Conservation (phyloP, 2,113 vertebrate species). For the Zapornia atra region DNA sequence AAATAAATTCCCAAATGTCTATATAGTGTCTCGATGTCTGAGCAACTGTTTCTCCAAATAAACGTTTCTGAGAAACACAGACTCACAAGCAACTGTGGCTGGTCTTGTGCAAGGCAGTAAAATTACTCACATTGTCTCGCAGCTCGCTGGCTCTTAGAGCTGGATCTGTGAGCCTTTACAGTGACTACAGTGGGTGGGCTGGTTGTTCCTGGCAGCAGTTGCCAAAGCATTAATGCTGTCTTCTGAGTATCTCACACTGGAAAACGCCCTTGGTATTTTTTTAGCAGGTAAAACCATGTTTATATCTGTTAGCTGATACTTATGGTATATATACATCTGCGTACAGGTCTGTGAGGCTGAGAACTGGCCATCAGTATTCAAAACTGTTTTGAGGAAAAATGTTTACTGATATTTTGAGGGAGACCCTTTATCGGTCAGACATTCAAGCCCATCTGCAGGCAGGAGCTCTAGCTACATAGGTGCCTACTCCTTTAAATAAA, state of each 20-base stretch:
- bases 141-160: background rate
- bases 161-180: background rate
- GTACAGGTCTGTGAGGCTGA: background rate
- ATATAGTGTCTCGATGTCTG: background rate
- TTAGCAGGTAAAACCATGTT: background rate
- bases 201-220: background rate
- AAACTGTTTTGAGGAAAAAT: background rate
- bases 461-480: background rate
- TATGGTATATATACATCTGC: background rate
- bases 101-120: background rate
- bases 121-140: background rate
- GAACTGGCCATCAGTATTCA: background rate
- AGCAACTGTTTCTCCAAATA: background rate
- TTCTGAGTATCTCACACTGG: background rate
- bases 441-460: background rate
- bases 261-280: background rate
- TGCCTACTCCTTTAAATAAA: background rate
- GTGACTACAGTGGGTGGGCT: background rate
- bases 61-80: background rate
- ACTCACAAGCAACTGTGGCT: background rate
- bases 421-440: background rate
- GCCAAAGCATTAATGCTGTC: background rate
- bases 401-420: background rate
- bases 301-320: background rate
- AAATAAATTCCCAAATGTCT: background rate